Evolutionary conservation across 1,140 invertebrate genomes (phyloP).

Genomic region (Zeugodacus cucurbitae): DNA sequence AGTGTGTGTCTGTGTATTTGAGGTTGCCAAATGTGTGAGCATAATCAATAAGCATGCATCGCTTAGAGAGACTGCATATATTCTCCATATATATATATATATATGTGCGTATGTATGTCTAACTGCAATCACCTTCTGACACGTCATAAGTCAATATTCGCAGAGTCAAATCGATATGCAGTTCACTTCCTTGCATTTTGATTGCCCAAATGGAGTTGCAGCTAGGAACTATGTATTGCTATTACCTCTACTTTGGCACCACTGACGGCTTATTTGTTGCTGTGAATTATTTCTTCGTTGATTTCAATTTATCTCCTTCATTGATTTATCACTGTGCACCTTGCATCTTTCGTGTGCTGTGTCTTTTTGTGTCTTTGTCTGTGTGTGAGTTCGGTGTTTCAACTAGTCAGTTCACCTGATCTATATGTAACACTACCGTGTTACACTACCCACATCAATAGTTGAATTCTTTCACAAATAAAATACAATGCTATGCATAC

Average conservation of each 20-base stretch:
- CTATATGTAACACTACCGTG: background rate
- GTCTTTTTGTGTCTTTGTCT: background rate
- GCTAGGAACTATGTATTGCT: too few species aligned
- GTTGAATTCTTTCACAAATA: background rate
- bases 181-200: background rate
- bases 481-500: background rate
- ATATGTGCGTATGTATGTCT: background rate
- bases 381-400: background rate
- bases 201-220: background rate
- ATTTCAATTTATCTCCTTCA: slow-evolving; percentile 34
- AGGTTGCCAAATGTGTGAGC: background rate
- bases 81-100: background rate
- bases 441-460: background rate
- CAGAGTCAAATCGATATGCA: background rate
- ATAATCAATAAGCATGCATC: background rate
- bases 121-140: background rate
- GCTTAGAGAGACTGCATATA: background rate
- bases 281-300: slow-evolving; percentile 20
- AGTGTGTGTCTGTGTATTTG: background rate
- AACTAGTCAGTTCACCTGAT: background rate
- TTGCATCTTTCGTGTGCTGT: background rate
- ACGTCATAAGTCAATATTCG: slow-evolving; percentile 23
- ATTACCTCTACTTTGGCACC: background rate
- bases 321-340: slow-evolving; percentile 21
- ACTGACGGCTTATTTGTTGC: slow-evolving; percentile 1